Evolutionary conservation across 2,797 vertebrate genomes (phyloP).

Genomic region (Melanotaenia boesemani): DNA sequence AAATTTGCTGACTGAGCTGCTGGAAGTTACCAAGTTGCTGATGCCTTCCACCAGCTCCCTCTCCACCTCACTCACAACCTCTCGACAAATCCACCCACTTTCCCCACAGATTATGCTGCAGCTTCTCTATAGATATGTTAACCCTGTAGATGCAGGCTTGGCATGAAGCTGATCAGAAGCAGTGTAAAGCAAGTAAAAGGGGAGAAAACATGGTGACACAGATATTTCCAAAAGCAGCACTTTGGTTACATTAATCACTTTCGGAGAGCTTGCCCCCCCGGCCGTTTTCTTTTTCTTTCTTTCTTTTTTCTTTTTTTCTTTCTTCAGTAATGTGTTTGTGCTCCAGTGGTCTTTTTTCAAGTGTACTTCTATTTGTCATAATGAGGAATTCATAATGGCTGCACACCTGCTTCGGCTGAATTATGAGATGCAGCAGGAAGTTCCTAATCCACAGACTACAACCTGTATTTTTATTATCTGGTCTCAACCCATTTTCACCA

Average conservation of each 20-base stretch:
- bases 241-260: slow-evolving; percentile 30
- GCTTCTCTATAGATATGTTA: background rate
- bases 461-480: slow-evolving; percentile 16
- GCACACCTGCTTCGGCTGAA: slow-evolving; percentile 60
- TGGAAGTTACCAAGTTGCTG: background rate
- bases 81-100: background rate
- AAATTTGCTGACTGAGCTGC: background rate
- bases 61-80: background rate
- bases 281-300: slow-evolving; percentile 20
- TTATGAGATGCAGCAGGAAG: slow-evolving; percentile 43
- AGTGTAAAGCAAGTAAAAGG: background rate
- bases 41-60: background rate
- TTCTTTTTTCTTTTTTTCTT: too few relatives aligned
- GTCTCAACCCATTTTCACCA: slow-evolving; percentile 17
- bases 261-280: too few relatives aligned
- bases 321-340: slow-evolving; percentile 36
- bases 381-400: slow-evolving; percentile 60
- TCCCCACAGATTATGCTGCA: background rate
- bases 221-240: background rate
- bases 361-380: slow-evolving; percentile 61
- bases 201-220: too few relatives aligned
- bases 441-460: slow-evolving; percentile 13
- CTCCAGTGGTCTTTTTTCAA: slow-evolving; percentile 44
- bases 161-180: background rate
- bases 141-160: background rate